A percentile compares a stretch with the other conserved stretches of the same genome.
Evolutionary conservation across 2,113 vertebrate genomes (phyloP).

Genomic region (Triplophysa siluroides): DNA sequence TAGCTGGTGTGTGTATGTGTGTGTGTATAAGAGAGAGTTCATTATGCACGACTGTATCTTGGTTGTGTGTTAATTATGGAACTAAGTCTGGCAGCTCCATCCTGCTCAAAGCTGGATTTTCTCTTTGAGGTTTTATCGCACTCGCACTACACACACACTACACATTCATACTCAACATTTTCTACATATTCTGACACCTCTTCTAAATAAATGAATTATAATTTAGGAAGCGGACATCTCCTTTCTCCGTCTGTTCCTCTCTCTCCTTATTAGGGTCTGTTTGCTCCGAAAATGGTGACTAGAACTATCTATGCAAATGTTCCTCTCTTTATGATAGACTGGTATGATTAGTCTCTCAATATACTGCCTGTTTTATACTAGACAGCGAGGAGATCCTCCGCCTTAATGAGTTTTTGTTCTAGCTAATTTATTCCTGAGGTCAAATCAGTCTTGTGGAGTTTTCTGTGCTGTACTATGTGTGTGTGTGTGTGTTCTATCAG

Average conservation of each 20-base stretch:
- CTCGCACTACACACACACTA: background rate
- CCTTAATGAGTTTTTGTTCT: too few species aligned
- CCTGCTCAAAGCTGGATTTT: slow-evolving; percentile 2
- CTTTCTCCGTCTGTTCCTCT: background rate
- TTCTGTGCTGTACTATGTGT: background rate
- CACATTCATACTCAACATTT: background rate
- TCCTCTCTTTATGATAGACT: slow-evolving; percentile 20
- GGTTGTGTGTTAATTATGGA: slow-evolving; percentile 47
- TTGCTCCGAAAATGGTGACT: too few species aligned
- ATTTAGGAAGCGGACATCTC: background rate
- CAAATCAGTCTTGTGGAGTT: too few species aligned
- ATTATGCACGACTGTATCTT: slow-evolving; percentile 45
- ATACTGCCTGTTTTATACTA: too few species aligned
- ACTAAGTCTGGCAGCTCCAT: slow-evolving; percentile 39
- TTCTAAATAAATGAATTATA: background rate
- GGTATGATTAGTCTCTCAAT: too few species aligned
- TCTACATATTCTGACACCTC: background rate
- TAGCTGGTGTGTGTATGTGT: background rate
- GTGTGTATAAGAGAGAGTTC: background rate
- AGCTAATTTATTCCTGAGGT: too few species aligned
- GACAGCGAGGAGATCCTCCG: too few species aligned
- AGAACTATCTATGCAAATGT: background rate
- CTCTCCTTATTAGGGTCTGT: background rate
- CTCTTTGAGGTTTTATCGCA: slow-evolving; percentile 20
- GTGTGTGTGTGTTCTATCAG: slow-evolving; percentile 1